Evolutionary conservation across 2,888 invertebrate genomes (phyloP).

Genomic region (Megaustenia siamemsis): DNA sequence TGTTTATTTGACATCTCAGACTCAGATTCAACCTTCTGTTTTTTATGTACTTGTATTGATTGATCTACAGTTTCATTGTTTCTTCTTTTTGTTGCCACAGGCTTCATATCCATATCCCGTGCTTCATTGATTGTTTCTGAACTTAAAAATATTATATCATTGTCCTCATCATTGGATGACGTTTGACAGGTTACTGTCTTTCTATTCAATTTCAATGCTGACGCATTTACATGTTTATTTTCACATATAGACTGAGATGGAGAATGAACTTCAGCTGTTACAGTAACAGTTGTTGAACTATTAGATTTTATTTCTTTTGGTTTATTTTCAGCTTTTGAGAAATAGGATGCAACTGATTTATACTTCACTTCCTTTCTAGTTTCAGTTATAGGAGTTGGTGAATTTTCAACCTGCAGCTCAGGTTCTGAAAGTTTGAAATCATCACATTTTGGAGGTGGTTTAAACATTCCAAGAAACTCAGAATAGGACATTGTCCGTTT

Average conservation of each 20-base stretch:
- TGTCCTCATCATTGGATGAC: conserved; percentile 2
- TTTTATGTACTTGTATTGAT: not conserved
- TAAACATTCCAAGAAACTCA: conserved; percentile 50
- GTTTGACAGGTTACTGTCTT: conserved; percentile 54
- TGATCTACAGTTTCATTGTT: not conserved
- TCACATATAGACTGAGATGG: not conserved
- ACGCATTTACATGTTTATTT: not conserved
- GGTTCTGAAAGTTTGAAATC: not conserved
- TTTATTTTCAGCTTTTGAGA: conserved; percentile 13
- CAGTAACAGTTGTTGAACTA: conserved; percentile 37
- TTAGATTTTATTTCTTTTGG: not conserved
- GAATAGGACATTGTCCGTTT: conserved; percentile 43
- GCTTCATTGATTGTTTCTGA: conserved; percentile 50
- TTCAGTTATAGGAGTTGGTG: not conserved
- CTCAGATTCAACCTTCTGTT: conserved; percentile 16
- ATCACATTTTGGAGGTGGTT: not conserved
- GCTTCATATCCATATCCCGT: not conserved
- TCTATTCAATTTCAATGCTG: conserved; percentile 30
- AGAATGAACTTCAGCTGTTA: conserved; percentile 60
- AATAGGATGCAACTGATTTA: conserved; percentile 45
- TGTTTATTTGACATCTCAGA: not conserved
- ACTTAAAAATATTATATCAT: conserved; percentile 50
- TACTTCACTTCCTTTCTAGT: conserved; percentile 15
- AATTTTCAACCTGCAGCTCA: not conserved
- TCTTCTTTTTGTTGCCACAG: conserved; percentile 1